These are phyloP conservation scores for Troglohyphantes excavatus DNA, from an alignment of 2,888 invertebrate genomes.

Conservation along the genomic window DNA sequence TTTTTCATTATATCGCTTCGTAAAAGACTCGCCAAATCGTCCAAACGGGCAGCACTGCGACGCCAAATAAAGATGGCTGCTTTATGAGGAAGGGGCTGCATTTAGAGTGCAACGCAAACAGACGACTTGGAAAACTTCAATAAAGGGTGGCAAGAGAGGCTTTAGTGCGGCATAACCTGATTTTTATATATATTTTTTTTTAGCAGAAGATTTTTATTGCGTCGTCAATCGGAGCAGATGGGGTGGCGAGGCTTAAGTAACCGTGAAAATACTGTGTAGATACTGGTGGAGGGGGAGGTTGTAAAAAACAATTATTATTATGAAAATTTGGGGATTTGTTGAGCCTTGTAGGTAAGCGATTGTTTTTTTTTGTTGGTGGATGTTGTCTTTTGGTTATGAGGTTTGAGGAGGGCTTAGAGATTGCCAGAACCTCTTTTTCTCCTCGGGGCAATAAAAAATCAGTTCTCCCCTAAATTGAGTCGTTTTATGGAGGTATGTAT, in stretches of 20 bases:
- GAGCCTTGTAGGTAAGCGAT: no score
- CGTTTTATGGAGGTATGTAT: neutral
- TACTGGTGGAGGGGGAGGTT: neutral
- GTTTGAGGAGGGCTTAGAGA: neutral
- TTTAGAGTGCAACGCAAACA: conserved; percentile 49
- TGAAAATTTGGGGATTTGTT: conserved; percentile 46
- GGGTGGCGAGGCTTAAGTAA: conserved; percentile 24
- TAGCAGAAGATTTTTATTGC: conserved; percentile 37
- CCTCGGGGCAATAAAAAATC: neutral
- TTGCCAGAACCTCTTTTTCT: no score
- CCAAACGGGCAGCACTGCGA: neutral
- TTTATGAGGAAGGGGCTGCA: conserved; percentile 29
- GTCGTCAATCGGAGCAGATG: conserved; percentile 48
- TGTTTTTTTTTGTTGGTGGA: neutral
- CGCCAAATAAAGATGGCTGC: conserved; percentile 9
- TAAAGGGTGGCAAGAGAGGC: conserved; percentile 16
- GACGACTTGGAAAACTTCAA: conserved; percentile 44
- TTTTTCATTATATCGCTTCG: no score
- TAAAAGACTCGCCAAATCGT: neutral
- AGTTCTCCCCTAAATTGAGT: neutral
- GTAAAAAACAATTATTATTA: conserved; percentile 59
- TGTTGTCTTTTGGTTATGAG: neutral
- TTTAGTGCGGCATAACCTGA: conserved; percentile 5
- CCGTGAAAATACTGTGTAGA: conserved; percentile 12
- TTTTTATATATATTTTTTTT: neutral